Conservation (phyloP, 2,888 invertebrate genomes). For the Hypomecis punctinalis region DNA sequence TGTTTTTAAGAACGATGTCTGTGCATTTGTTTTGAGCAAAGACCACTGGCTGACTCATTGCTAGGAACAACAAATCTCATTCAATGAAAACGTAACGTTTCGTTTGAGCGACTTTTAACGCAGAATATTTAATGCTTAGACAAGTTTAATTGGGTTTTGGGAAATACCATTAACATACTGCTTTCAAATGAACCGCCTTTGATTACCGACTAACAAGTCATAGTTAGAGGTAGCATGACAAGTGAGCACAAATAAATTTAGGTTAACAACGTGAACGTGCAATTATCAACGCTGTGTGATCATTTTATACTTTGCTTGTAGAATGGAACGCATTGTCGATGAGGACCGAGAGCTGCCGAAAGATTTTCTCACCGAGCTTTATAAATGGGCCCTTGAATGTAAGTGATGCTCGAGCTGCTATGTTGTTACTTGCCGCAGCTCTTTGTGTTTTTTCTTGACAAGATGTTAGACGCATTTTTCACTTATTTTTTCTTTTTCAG, state of each 20-base stretch:
- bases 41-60: conserved; percentile 74
- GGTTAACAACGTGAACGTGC: conserved; percentile 37
- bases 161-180: conserved; percentile 45
- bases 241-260: conserved; percentile 29
- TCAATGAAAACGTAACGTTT: conserved; percentile 66
- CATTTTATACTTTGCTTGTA: conserved; percentile 71
- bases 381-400: conserved; percentile 94
- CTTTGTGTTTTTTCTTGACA: conserved; percentile 48
- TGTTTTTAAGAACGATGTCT: conserved; percentile 73
- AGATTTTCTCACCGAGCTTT: conserved; percentile 89
- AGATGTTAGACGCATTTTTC: conserved; percentile 44
- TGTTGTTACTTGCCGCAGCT: conserved; percentile 37
- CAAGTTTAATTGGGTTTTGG: conserved; percentile 45
- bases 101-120: conserved; percentile 59
- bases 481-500: conserved; percentile 71
- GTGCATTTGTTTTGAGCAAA: conserved; percentile 75
- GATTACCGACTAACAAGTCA: conserved; percentile 33
- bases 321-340: conserved; percentile 87
- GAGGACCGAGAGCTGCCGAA: conserved; percentile 87
- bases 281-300: conserved; percentile 29
- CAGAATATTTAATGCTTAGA: conserved; percentile 52
- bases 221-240: conserved; percentile 30
- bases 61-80: conserved; percentile 71
- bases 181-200: conserved; percentile 39
- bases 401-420: conserved; percentile 70